Conservation (phyloP, 2,888 invertebrate genomes). For the Entomobrya multifasciata region DNA sequence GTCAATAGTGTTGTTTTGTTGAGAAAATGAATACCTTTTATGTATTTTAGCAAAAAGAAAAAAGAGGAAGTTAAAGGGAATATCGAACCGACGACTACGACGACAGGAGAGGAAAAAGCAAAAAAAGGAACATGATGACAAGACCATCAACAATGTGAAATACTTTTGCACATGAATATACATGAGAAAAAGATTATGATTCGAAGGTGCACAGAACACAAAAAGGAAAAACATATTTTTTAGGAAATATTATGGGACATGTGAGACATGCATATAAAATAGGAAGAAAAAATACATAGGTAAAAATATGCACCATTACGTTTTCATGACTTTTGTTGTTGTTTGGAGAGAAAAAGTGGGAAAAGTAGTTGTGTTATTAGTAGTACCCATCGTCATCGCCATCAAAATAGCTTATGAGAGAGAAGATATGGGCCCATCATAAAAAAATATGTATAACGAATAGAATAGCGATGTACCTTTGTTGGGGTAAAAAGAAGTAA, state of each 20-base stretch:
- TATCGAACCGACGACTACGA: too few species aligned
- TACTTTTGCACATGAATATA: constrained; percentile 7
- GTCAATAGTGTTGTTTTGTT: too few species aligned
- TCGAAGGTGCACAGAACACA: not conserved
- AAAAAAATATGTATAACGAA: too few species aligned
- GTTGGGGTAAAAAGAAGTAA: too few species aligned
- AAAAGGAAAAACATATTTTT: too few species aligned
- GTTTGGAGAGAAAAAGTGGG: not conserved
- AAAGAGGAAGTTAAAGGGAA: too few species aligned
- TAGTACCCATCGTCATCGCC: constrained; percentile 38
- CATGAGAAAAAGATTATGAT: constrained; percentile 7
- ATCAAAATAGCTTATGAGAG: not conserved
- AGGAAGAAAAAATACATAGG: not conserved
- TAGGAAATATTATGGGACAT: too few species aligned
- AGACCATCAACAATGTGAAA: not conserved
- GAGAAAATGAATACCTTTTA: too few species aligned
- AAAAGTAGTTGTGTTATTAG: too few species aligned
- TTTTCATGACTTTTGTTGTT: constrained; percentile 14
- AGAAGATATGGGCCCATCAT: constrained; percentile 12
- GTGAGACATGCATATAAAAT: not conserved
- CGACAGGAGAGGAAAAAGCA: constrained; percentile 13
- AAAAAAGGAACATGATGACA: constrained; percentile 12
- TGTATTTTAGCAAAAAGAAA: not conserved
- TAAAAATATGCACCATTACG: constrained; percentile 21
- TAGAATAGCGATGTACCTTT: too few species aligned